Percentiles rank a stretch among this genome's conserved stretches.
Conservation (phyloP, 2,888 invertebrate genomes). For the Dynastes tityus region DNA sequence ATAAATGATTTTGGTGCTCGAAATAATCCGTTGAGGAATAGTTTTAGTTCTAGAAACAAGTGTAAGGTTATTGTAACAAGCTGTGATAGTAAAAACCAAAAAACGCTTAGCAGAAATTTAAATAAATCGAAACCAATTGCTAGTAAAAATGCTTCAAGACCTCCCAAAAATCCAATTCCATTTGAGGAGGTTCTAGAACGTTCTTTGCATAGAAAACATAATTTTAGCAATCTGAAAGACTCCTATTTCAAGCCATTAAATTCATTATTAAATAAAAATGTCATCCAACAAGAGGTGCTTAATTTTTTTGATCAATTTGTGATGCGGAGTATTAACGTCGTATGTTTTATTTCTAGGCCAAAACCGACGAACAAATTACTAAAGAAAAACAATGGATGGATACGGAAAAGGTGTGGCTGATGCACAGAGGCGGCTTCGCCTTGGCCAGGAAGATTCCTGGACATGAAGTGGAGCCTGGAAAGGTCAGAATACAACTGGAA, state of each 20-base stretch:
- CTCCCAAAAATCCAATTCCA: not conserved
- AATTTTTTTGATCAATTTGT: not conserved
- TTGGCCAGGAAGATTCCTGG: constrained; percentile 74
- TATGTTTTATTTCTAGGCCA: constrained; percentile 72
- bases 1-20: constrained; percentile 6
- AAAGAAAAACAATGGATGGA: constrained; percentile 80
- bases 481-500: constrained; percentile 84
- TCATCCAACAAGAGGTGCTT: constrained; percentile 14
- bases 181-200: constrained; percentile 27
- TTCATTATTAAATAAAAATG: not conserved
- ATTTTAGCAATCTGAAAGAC: constrained; percentile 30
- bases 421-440: constrained; percentile 94
- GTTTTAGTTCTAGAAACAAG: constrained; percentile 10
- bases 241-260: constrained; percentile 41
- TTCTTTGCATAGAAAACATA: constrained; percentile 29
- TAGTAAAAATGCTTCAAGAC: not conserved
- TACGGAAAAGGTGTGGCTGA: constrained; percentile 89
- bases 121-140: not conserved
- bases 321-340: not conserved
- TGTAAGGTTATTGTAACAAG: not conserved
- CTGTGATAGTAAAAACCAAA: constrained; percentile 38
- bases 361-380: constrained; percentile 79
- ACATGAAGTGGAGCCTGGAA: constrained; percentile 72
- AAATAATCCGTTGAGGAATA: not conserved
- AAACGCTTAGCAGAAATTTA: constrained; percentile 10